Evolutionary conservation across 2,888 invertebrate genomes (phyloP), one percentile per base, ranked within the genome.

Genomic region (Thereva unica): DNA sequence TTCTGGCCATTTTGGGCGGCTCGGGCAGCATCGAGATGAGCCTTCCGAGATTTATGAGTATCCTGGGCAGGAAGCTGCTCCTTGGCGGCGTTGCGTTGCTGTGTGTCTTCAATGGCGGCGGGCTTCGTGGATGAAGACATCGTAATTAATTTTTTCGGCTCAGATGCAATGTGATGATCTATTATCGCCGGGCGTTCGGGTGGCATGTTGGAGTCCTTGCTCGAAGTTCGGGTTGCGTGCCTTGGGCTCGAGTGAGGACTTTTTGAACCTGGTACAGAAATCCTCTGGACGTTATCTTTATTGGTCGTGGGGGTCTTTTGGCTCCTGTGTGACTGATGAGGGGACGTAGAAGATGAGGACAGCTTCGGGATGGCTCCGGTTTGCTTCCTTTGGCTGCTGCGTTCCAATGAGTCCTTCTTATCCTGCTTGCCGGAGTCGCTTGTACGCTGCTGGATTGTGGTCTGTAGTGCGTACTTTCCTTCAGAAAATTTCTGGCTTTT

Each of bases 341-440:
- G 9, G 9, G 64, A 35, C 67, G 71, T 38, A 52, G 61, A 41
- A 6, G 67, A 64, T 45, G 68, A 49, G 35, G 70, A 68, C 4
- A 72, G 71, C 64, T 80, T 80, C 4, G 80, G 78, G 72, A 79
- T 77, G 12, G 80, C 78, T 3, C 79, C 79, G 0, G 78, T 79
- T 50, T 59, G 64, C 10, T 47, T 57, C 54, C 61, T 57, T 54
- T 65, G 68, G 9, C 40, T 54, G 9, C 40, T 54, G 8, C 61
- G 59, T 10, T 61, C 64, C 10, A 49, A 42, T 2, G 68, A 68
- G 56, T 66, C 53, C 55, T 67, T 67, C 37, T 56, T 67, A 37
- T 55, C 64, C 4, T 50, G 52, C 38, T 55, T 68, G n/a, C 40
- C 47, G 5, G 37, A 35, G 3, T 55, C 67, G 41, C 34, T 61